A percentile compares a stretch with the other conserved stretches of the same genome.
Evolutionary conservation across 2,888 invertebrate genomes (phyloP).

Genomic region (Alcis repandata): DNA sequence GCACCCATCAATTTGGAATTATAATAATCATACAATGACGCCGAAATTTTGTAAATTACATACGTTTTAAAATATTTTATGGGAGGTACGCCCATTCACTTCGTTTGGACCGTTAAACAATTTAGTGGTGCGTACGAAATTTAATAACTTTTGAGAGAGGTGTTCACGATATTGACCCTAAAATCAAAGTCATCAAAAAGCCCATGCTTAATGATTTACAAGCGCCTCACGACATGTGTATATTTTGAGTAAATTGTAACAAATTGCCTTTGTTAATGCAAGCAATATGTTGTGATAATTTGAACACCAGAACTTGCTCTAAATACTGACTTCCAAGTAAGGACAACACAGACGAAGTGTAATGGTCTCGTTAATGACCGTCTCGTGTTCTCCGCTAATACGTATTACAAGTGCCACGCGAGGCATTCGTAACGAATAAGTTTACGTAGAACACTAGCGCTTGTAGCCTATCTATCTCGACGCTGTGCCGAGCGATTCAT

Average conservation of each 20-base stretch:
- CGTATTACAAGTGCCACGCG: slow-evolving; percentile 49
- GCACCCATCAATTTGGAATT: slow-evolving; percentile 48
- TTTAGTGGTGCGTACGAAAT: slow-evolving; percentile 26
- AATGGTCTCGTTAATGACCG: slow-evolving; percentile 49
- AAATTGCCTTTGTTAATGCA: background rate
- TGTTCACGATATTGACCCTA: slow-evolving; percentile 21
- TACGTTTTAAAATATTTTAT: slow-evolving; percentile 34
- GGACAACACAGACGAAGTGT: slow-evolving; percentile 45
- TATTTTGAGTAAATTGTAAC: background rate
- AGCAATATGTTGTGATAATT: slow-evolving; percentile 21
- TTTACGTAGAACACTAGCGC: slow-evolving; percentile 58
- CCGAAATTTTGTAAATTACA: slow-evolving; percentile 48
- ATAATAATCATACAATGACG: slow-evolving; percentile 57
- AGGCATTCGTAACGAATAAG: slow-evolving; percentile 59
- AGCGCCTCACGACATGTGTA: background rate
- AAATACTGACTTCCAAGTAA: slow-evolving; percentile 40
- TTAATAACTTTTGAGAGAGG: slow-evolving; percentile 19
- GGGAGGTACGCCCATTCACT: slow-evolving; percentile 24
- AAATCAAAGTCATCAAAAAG: slow-evolving; percentile 10
- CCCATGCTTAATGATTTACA: background rate
- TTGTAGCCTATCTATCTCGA: slow-evolving; percentile 65
- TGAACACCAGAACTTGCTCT: slow-evolving; percentile 24
- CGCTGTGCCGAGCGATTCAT: slow-evolving; percentile 63
- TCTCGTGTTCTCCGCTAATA: slow-evolving; percentile 57
- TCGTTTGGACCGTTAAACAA: slow-evolving; percentile 32